Percentiles rank a stretch among this genome's conserved stretches.
phyloP scores from a whole-genome alignment of 2,888 invertebrate genomes.

The Limnephilus rhombicus region DNA sequence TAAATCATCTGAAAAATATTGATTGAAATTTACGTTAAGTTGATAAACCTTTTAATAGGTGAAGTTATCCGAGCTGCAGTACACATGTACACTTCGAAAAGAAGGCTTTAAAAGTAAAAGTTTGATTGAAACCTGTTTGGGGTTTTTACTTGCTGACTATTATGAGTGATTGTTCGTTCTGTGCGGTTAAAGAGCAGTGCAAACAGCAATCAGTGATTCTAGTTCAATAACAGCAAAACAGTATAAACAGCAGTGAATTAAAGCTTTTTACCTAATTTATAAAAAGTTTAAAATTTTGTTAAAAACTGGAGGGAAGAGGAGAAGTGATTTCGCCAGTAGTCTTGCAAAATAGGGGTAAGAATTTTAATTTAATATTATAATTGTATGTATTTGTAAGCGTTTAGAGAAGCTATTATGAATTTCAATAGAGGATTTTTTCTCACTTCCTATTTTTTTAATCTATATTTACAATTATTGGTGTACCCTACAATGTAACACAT shows the following conservation, averaged over 20 bases:
- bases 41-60: neutral
- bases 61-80: neutral
- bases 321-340: neutral
- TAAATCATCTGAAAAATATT: neutral
- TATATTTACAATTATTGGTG: too few relatives aligned
- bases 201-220: neutral
- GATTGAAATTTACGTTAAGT: neutral
- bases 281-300: neutral
- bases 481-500: too few relatives aligned
- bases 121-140: conserved; percentile 42
- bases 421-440: too few relatives aligned
- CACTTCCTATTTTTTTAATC: too few relatives aligned
- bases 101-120: conserved; percentile 56
- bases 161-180: conserved; percentile 38
- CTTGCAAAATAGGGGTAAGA: conserved; percentile 33
- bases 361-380: neutral
- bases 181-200: neutral
- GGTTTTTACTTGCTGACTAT: conserved; percentile 9
- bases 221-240: neutral
- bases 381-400: neutral
- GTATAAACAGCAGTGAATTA: neutral
- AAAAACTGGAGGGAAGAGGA: conserved; percentile 42
- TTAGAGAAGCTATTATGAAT: too few relatives aligned
- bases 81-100: conserved; percentile 32
- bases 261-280: neutral